Evolutionary conservation across 2,888 invertebrate species (phyloP), one percentile per base, ranked within the genome.

Genomic region (Hydrotaea diabolus): DNA sequence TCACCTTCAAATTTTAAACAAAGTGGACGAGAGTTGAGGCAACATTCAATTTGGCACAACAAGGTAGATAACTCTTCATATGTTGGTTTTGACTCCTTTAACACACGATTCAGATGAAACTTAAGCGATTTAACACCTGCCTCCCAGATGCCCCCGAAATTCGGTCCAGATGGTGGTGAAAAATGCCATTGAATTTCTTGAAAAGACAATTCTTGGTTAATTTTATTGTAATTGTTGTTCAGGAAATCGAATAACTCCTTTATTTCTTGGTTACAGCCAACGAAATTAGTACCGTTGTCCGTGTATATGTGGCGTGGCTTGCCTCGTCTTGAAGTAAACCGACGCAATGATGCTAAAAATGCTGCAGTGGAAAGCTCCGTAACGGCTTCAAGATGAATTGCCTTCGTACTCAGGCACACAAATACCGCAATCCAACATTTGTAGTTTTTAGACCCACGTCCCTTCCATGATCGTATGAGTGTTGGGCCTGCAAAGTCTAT

Each of bases 61-160:
- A 89, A 15, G 0, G 90, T 91, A 15, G 84, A 74, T 13, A 90
- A 78, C 69, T 92, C 90, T 76, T 91, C 89, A 64, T 84, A 89
- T 0, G 89, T 90, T 1, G 88, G 57, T 7, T 72, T 85, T 13
- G 86, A 26, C 3, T 87, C 82, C 0, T 88, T 88, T 3, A 90
- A 69, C 0, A 89, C 85, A 19, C 89, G 79, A 19, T 86, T 86
- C 0, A 91, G 72, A 78, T 90, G 90, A 78, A 83, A 87, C 83
- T 91, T 92, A 0, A 88, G 83, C 0, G 88, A 88, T 71, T 90
- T 90, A 0, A 92, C 89, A 4, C 88, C 88, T 2, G 89, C 88
- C 80, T 91, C 90, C 89, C 90, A 91, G 3, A 91, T 72, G 0
- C 90, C 90, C 2, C 91, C 90, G 59, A 89, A 89, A 74, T 92